These are phyloP conservation scores for Melieria omissa DNA, from an alignment of 2,888 invertebrate genomes.

Conservation along the genomic window DNA sequence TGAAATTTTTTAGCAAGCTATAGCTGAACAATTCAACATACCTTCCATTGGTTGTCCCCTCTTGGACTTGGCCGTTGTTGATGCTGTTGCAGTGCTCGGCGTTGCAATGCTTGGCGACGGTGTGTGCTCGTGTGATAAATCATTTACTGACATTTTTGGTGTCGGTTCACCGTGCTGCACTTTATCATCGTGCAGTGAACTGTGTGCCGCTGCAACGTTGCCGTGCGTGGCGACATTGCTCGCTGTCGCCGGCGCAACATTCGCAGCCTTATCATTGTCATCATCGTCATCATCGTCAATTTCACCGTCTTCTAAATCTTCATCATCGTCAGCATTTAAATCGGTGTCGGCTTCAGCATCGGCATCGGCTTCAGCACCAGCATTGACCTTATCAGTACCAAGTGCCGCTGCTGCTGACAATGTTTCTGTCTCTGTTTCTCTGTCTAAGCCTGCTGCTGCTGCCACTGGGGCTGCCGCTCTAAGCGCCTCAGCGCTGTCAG, in stretches of 20 bases:
- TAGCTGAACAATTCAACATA: constrained; percentile 45
- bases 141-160: constrained; percentile 23
- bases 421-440: no score
- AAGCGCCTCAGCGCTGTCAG: constrained; percentile 14
- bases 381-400: no score
- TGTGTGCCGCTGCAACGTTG: neutral
- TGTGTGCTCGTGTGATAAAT: constrained; percentile 25
- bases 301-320: constrained; percentile 89
- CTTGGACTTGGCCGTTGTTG: constrained; percentile 63
- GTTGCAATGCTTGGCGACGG: constrained; percentile 26
- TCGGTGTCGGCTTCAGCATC: neutral
- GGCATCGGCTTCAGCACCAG: neutral
- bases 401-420: no score
- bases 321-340: constrained; percentile 46
- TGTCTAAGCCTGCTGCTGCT: no score
- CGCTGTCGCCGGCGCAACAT: constrained; percentile 8
- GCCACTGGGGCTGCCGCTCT: constrained; percentile 13
- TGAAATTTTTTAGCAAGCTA: neutral
- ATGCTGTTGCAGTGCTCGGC: constrained; percentile 27
- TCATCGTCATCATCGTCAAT: constrained; percentile 76
- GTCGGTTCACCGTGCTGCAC: constrained; percentile 36
- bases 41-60: constrained; percentile 69
- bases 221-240: neutral
- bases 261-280: constrained; percentile 51
- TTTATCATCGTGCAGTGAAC: neutral